Base-by-base conservation (phyloP, 2,797 vertebrate species). In the Pseudomugil tenellus region DNA sequence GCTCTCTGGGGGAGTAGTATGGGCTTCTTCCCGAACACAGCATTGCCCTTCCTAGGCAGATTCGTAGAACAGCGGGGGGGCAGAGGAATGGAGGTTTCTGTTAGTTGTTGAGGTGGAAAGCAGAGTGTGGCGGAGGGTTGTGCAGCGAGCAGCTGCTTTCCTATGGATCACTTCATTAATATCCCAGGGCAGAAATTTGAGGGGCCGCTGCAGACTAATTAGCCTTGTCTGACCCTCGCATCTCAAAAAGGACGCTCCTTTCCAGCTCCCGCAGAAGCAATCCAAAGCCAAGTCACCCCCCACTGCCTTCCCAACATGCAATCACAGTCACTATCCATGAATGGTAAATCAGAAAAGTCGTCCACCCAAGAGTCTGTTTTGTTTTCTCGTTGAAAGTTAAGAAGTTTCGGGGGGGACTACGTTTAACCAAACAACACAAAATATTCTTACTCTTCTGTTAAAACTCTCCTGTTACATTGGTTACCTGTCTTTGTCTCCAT, bases 151-250 rank as follows among this genome's bases (percentile, higher is more conserved):
- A 91, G 90, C 87, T 92, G 92, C 86, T 91, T 90, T 92, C 87
- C 86, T 84, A 74, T 89, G 88, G 92, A 92, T 91, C 84, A 87
- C 89, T 92, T 92, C 87, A 93, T 93, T 93, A 93, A 92, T 91
- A 91, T 91, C 91, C 81, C 78, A 78, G 88, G 87, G 91, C 89
- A 90, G 84, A 90, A 86, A 87, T 89, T 88, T 92, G 91, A 92
- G 91, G 90, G 90, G 89, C 89, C 57, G 79, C 86, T 85, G 87
- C 87, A 88, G 89, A 92, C 91, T 93, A 93, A 94, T 93, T 94
- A 93, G 90, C 92, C 92, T 83, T 71, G 88, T 88, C 91, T 90
- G 90, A 93, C 91, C 92, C 91, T 67, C 16, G 37, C 74, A 55
- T 89, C 86, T 88, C 75, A 52, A 76, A 82, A 84, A 91, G 90